Conservation (phyloP, 1,140 invertebrate species). For the Rhysida immarginata region DNA sequence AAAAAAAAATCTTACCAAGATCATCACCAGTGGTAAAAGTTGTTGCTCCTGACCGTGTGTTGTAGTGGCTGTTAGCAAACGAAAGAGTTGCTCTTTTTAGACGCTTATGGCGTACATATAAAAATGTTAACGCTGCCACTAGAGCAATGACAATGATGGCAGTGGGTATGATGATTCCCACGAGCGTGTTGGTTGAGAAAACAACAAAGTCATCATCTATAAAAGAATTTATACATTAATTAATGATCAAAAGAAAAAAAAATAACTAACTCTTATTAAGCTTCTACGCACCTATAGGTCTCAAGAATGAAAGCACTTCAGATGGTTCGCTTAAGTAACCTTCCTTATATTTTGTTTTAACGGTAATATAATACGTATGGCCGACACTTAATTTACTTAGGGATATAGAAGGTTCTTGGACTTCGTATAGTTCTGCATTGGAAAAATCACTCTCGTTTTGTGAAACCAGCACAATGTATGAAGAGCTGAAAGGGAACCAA, state of each 20-base stretch:
- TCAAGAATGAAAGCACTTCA: constrained; percentile 3
- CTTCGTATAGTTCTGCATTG: constrained; percentile 19
- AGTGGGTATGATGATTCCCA: constrained; percentile 35
- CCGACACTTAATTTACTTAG: not conserved
- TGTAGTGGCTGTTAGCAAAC: constrained; percentile 73
- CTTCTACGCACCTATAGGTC: not conserved
- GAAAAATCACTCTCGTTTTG: constrained; percentile 37
- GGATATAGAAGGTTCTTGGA: constrained; percentile 6
- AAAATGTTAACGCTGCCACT: constrained; percentile 41
- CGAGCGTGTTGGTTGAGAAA: constrained; percentile 22
- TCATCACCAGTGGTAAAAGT: constrained; percentile 57
- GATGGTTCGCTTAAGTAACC: constrained; percentile 35
- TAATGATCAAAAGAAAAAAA: not conserved
- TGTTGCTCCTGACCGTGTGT: constrained; percentile 64
- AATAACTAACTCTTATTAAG: not conserved
- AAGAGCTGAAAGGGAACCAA: constrained; percentile 30
- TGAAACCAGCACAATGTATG: constrained; percentile 46
- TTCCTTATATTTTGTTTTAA: constrained; percentile 41
- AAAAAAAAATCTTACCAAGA: constrained; percentile 38
- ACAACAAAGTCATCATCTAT: constrained; percentile 14
- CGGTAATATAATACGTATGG: constrained; percentile 42
- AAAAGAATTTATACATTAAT: too few relatives aligned
- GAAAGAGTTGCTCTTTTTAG: constrained; percentile 59
- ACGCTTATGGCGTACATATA: constrained; percentile 51
- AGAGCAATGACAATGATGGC: constrained; percentile 40